These are phyloP conservation scores for Sus cebifrons DNA, from an alignment of 2,797 vertebrate species.

Conservation along the genomic window DNA sequence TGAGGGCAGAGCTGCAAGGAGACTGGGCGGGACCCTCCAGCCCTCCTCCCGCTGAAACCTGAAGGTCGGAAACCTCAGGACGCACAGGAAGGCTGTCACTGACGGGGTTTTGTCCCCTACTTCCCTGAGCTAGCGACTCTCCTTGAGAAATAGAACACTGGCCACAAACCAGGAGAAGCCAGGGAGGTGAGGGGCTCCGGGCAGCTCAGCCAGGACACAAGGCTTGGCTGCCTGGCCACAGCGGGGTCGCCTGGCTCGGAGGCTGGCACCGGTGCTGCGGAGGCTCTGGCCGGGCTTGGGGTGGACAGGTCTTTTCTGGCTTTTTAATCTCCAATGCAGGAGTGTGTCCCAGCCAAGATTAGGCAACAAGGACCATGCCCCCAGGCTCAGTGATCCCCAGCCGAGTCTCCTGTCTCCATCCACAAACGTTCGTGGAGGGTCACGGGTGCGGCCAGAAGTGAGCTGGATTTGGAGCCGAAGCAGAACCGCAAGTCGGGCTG, in stretches of 20 bases:
- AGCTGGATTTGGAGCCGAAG: background rate
- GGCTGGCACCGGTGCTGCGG: background rate
- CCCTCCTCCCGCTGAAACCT: too few relatives aligned
- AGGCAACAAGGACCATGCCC: accelerated
- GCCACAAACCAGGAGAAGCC: background rate
- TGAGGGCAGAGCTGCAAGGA: background rate
- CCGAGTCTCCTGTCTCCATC: background rate
- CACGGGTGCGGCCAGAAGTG: accelerated
- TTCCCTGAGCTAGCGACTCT: background rate
- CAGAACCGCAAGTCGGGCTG: accelerated
- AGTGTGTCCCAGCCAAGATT: accelerated
- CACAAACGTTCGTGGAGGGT: accelerated
- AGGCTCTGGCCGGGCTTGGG: accelerated
- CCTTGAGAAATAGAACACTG: accelerated
- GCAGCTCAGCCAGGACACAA: background rate
- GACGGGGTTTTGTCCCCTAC: accelerated
- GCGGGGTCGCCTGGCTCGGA: accelerated
- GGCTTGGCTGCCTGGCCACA: accelerated
- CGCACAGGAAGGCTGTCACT: accelerated
- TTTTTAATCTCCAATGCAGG: background rate
- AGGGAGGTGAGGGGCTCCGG: too few relatives aligned
- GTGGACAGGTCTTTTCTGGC: accelerated
- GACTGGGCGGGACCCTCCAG: accelerated
- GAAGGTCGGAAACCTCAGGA: background rate
- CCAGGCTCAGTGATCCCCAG: accelerated